These are phyloP conservation scores for Drosophila bifasciata DNA, from an alignment of 1,140 invertebrate genomes.

Conservation along the genomic window DNA sequence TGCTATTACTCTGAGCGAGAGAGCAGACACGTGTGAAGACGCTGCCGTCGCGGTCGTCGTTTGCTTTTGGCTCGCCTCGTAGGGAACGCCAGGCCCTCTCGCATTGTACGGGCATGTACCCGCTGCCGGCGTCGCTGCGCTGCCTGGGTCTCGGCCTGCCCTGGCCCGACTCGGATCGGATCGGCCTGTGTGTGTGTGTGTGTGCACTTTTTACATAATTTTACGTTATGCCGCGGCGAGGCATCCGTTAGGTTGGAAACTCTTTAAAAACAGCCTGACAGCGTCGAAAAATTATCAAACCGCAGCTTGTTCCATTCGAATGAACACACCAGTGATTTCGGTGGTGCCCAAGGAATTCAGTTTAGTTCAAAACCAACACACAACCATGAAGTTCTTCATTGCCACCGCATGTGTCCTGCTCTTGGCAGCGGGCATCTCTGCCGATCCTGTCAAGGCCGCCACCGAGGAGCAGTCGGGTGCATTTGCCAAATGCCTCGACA, in stretches of 20 bases:
- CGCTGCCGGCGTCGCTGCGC: slow-evolving; percentile 33
- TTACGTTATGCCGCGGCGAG: slow-evolving; percentile 73
- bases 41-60: slow-evolving; percentile 15
- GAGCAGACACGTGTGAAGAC: slow-evolving; percentile 49
- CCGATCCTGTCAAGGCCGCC: slow-evolving; percentile 75
- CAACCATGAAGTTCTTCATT: slow-evolving; percentile 76
- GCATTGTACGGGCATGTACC: slow-evolving; percentile 22
- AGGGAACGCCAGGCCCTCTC: slow-evolving; percentile 51
- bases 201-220: slow-evolving; percentile 80
- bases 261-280: slow-evolving; percentile 84
- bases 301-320: slow-evolving; percentile 84
- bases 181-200: slow-evolving; percentile 48
- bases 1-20: slow-evolving; percentile 13
- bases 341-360: slow-evolving; percentile 75
- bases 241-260: slow-evolving; percentile 80
- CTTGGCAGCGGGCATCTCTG: slow-evolving; percentile 75
- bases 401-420: slow-evolving; percentile 80
- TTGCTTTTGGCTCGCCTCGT: slow-evolving; percentile 7
- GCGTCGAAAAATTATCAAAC: slow-evolving; percentile 84
- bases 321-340: slow-evolving; percentile 84
- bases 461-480: slow-evolving; percentile 67
- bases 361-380: slow-evolving; percentile 58
- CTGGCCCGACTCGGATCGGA: too few species aligned
- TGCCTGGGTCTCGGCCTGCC: not conserved
- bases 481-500: slow-evolving; percentile 85